phyloP scores from a whole-genome alignment of 2,888 invertebrate genomes.

The Hirtodrosophila cameraria region DNA sequence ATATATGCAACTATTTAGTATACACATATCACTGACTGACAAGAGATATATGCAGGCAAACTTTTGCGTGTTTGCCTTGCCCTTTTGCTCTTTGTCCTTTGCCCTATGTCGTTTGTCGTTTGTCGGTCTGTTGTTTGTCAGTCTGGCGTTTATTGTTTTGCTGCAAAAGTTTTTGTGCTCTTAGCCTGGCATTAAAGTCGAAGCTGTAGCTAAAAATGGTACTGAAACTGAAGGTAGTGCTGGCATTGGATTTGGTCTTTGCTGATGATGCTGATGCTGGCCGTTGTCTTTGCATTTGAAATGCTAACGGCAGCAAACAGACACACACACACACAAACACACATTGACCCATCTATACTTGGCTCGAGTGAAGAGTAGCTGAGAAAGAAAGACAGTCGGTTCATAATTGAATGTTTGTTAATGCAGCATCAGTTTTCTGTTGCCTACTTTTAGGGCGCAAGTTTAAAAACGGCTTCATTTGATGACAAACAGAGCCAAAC shows the following conservation, averaged over 20 bases:
- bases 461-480: conserved; percentile 46
- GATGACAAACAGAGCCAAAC: conserved; percentile 29
- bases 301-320: conserved; percentile 61
- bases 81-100: conserved; percentile 37
- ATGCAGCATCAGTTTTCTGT: conserved; percentile 52
- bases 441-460: conserved; percentile 39
- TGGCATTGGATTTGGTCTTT: conserved; percentile 8
- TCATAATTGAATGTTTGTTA: conserved; percentile 72
- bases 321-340: conserved; percentile 6
- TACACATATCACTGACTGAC: conserved; percentile 59
- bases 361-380: not conserved
- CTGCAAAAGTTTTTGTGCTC: conserved; percentile 62
- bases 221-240: conserved; percentile 10
- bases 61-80: conserved; percentile 69
- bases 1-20: conserved; percentile 67
- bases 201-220: conserved; percentile 6
- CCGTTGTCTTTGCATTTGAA: conserved; percentile 53
- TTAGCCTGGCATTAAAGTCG: conserved; percentile 8
- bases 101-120: conserved; percentile 28
- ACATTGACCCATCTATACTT: too few relatives aligned
- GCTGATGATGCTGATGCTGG: conserved; percentile 13
- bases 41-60: conserved; percentile 63
- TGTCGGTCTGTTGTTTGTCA: conserved; percentile 57
- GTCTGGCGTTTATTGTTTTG: too few relatives aligned
- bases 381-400: conserved; percentile 2